Base-by-base conservation (phyloP, 2,888 invertebrate species). In the Drosophila mayaguana region DNA sequence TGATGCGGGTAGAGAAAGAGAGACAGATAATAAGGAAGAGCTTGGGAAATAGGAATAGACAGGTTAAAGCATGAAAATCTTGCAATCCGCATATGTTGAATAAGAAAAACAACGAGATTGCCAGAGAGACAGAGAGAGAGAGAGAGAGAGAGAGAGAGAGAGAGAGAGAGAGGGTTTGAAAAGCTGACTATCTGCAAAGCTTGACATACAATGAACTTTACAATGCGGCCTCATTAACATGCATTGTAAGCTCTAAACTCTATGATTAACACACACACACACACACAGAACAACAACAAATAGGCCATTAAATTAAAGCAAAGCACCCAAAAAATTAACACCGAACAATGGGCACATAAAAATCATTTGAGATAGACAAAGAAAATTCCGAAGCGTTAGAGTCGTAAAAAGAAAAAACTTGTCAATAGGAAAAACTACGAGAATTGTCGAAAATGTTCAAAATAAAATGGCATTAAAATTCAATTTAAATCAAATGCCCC, bases 351-450 rank as follows among this genome's bases (percentile, higher is more conserved):
- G 80, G 53, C 63, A 56, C 69, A 84, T 81, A 75, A 84, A 81
- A 84, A 69, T 63, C 65, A 72, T 59, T 70, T 56, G 25, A 55
- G 62, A 67, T 67, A 62, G 67, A 71, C 76, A 77, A 61, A 25
- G 53, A 72, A 75, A 82, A 89, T 86, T 73, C 88, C 90, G 43
- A 80, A 78, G 83, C 86, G 85, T 88, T 78, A 85, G 63, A 71
- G 81, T 72, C 73, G 78, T 83, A 84, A 81, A 83, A 85, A 66
- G 28, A 28, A 45, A 28, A 50, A n/a, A 28, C 42, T 63, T 72
- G 73, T 79, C 48, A 74, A 78, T 67, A 67, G 50, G 62, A 65
- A 68, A 73, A 73, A 77, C 72, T 74, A 75, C 46, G 69, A 69
- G 74, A 88, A 82, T 72, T 83, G 81, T 74, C 57, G 50, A 69